Percentiles rank a stretch among this genome's conserved stretches.
Evolutionary conservation across 2,888 invertebrate species (phyloP).

Genomic region (Oxytorus armatus): DNA sequence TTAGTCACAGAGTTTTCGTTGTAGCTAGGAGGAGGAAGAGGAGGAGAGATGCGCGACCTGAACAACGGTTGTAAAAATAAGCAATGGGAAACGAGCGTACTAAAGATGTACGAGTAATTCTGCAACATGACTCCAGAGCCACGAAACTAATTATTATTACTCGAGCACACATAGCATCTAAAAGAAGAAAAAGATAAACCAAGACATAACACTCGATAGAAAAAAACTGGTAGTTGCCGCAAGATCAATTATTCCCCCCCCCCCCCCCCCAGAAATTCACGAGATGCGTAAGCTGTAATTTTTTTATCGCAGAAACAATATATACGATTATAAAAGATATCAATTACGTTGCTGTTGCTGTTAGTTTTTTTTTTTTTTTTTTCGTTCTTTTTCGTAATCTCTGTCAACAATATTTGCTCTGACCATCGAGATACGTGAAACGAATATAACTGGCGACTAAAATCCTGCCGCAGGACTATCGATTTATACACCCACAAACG

Average conservation of each 20-base stretch:
- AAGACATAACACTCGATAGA: not conserved
- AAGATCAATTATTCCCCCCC: slow-evolving; percentile 28
- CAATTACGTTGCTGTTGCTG: not conserved
- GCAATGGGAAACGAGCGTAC: slow-evolving; percentile 15
- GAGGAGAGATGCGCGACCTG: slow-evolving; percentile 15
- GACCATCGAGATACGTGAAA: not conserved
- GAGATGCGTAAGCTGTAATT: slow-evolving; percentile 66
- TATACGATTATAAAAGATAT: slow-evolving; percentile 56
- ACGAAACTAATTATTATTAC: slow-evolving; percentile 38
- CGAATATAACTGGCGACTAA: slow-evolving; percentile 38
- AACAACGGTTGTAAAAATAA: slow-evolving; percentile 40
- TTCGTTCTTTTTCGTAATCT: not conserved
- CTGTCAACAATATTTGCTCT: not conserved
- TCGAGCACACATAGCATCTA: slow-evolving; percentile 42
- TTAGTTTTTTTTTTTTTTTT: slow-evolving; percentile 11
- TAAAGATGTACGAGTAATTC: slow-evolving; percentile 23
- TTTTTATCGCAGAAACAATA: slow-evolving; percentile 66
- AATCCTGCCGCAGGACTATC: slow-evolving; percentile 63
- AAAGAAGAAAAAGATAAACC: slow-evolving; percentile 8
- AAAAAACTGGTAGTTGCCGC: slow-evolving; percentile 40
- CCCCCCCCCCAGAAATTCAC: slow-evolving; percentile 27
- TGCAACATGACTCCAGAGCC: slow-evolving; percentile 39
- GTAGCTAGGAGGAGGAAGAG: not conserved
- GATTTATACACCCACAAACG: slow-evolving; percentile 42
- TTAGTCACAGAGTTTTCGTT: slow-evolving; percentile 14